Evolutionary conservation across 2,888 invertebrate genomes (phyloP).

Genomic region (Lymantria monacha): DNA sequence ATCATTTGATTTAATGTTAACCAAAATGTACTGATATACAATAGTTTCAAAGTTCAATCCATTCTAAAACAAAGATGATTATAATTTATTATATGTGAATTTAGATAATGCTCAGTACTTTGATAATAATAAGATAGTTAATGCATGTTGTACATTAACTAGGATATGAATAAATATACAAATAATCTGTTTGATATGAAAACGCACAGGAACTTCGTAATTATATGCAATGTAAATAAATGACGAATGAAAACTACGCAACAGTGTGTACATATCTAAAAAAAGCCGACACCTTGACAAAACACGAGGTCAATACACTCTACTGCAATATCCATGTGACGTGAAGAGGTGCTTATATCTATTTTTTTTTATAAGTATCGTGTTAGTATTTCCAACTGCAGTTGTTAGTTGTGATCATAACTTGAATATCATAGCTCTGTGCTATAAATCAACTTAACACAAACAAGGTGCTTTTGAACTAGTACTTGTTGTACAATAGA

Average conservation of each 20-base stretch:
- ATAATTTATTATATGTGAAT: too few species aligned
- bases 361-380: constrained; percentile 3
- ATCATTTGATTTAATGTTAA: too few species aligned
- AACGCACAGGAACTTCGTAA: background rate
- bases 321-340: constrained; percentile 76
- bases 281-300: constrained; percentile 82
- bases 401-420: constrained; percentile 8
- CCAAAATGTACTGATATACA: too few species aligned
- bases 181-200: background rate
- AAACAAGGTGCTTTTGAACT: constrained; percentile 25
- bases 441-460: constrained; percentile 25
- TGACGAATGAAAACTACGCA: constrained; percentile 67
- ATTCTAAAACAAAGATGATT: too few species aligned
- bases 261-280: constrained; percentile 77
- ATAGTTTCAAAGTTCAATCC: too few species aligned
- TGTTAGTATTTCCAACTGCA: constrained; percentile 11
- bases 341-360: constrained; percentile 47
- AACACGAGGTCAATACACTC: constrained; percentile 83
- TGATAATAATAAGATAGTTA: too few species aligned
- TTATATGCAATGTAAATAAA: constrained; percentile 42
- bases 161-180: background rate
- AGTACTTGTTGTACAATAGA: constrained; percentile 36
- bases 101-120: too few species aligned
- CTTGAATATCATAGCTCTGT: constrained; percentile 8
- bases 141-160: too few species aligned